These are phyloP conservation scores for Salvator merianae DNA, from an alignment of 2,113 vertebrate genomes.

Conservation along the genomic window DNA sequence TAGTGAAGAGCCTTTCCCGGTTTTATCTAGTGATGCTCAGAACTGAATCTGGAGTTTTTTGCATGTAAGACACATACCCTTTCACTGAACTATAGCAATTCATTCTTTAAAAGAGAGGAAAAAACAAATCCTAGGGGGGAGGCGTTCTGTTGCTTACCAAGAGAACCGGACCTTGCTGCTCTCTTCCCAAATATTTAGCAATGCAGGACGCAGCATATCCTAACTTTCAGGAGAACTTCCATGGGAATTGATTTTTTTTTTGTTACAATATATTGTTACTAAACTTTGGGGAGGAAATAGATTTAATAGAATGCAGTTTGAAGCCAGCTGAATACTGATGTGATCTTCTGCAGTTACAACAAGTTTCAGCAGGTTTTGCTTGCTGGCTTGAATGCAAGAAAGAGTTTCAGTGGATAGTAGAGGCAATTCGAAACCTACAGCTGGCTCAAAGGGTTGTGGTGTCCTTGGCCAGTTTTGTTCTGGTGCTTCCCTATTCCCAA, in stretches of 20 bases:
- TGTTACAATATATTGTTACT: conserved; percentile 2
- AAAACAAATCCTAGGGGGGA: neutral
- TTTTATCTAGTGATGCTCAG: too few relatives aligned
- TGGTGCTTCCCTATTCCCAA: too few relatives aligned
- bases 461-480: too few relatives aligned
- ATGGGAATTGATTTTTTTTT: neutral
- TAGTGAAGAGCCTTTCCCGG: too few relatives aligned
- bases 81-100: neutral
- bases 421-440: neutral
- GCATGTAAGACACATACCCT: too few relatives aligned
- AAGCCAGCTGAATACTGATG: conserved; percentile 14
- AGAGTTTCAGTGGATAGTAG: neutral
- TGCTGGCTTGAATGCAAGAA: neutral
- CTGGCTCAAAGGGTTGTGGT: too few relatives aligned
- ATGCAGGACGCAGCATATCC: neutral
- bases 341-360: neutral
- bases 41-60: too few relatives aligned
- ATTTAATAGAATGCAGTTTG: neutral
- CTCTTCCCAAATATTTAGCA: neutral
- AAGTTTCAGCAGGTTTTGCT: neutral
- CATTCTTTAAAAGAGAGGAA: neutral
- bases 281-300: neutral
- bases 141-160: neutral
- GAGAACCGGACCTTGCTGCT: neutral
- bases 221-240: neutral